These are phyloP conservation scores for Entomobrya proxima DNA, from an alignment of 2,888 invertebrate species.

Conservation along the genomic window DNA sequence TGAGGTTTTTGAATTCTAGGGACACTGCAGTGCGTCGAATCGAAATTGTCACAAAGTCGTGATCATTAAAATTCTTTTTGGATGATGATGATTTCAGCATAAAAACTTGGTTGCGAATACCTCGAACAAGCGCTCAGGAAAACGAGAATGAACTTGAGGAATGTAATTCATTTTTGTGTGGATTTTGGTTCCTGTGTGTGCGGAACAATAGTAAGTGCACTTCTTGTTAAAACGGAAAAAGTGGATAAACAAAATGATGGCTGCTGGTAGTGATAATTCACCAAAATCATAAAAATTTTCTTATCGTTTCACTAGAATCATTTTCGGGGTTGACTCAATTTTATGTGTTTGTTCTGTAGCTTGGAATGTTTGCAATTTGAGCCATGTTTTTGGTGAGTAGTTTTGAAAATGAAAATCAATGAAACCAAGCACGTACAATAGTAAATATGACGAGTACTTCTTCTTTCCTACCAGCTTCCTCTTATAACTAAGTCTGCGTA, in stretches of 20 bases:
- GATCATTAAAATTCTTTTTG: constrained; percentile 45
- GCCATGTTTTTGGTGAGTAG: neutral
- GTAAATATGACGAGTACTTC: too few relatives aligned
- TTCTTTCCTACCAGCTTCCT: too few relatives aligned
- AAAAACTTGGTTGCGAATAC: neutral
- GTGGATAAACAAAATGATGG: neutral
- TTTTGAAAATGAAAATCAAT: constrained; percentile 52
- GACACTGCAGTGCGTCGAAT: constrained; percentile 1
- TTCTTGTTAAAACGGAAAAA: neutral
- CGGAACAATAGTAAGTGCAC: neutral
- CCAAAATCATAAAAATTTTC: neutral
- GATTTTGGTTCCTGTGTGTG: neutral
- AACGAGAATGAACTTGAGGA: neutral
- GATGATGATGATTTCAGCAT: neutral
- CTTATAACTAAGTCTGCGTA: neutral
- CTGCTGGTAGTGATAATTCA: constrained; percentile 17
- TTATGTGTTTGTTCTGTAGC: neutral
- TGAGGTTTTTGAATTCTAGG: neutral
- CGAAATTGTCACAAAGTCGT: constrained; percentile 42
- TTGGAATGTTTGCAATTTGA: constrained; percentile 55
- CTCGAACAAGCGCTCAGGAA: neutral
- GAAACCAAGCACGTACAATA: constrained; percentile 55
- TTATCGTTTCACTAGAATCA: too few relatives aligned
- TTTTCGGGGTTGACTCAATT: too few relatives aligned
- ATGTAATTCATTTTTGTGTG: constrained; percentile 41